Conservation (phyloP, 2,797 vertebrate genomes). For the Enteromius mattozi region DNA sequence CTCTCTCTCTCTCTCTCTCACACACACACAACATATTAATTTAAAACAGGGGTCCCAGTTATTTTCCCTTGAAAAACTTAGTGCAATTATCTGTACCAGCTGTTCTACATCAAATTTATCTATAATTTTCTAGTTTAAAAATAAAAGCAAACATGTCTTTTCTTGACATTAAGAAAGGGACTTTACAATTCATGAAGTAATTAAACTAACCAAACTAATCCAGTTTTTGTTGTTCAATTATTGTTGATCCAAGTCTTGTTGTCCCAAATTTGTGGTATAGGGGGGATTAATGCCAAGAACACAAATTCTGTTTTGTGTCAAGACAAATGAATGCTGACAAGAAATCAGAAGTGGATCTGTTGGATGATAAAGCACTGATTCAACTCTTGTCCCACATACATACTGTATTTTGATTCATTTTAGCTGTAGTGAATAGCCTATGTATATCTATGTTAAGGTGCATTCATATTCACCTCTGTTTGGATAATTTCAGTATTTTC, state of each 20-base stretch:
- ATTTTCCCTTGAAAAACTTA: neutral
- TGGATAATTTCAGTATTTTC: no score
- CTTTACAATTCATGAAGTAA: neutral
- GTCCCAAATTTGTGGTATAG: neutral
- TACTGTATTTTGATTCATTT: no score
- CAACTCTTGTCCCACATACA: neutral
- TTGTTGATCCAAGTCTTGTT: neutral
- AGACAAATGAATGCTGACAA: slow-evolving; percentile 6
- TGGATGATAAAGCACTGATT: neutral
- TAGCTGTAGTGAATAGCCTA: no score
- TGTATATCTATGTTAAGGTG: no score
- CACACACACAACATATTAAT: neutral
- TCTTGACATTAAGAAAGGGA: neutral
- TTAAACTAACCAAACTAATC: neutral
- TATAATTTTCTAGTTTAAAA: neutral
- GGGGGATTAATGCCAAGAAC: neutral
- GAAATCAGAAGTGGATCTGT: neutral
- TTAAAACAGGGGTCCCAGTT: neutral
- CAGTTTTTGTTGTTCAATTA: neutral
- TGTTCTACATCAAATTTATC: neutral
- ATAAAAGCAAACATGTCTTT: neutral
- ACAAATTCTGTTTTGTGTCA: neutral
- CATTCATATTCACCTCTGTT: no score
- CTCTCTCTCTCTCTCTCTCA: neutral
- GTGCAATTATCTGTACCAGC: neutral